Conservation (phyloP, 2,888 invertebrate species). For the Xestia rhomboidea region DNA sequence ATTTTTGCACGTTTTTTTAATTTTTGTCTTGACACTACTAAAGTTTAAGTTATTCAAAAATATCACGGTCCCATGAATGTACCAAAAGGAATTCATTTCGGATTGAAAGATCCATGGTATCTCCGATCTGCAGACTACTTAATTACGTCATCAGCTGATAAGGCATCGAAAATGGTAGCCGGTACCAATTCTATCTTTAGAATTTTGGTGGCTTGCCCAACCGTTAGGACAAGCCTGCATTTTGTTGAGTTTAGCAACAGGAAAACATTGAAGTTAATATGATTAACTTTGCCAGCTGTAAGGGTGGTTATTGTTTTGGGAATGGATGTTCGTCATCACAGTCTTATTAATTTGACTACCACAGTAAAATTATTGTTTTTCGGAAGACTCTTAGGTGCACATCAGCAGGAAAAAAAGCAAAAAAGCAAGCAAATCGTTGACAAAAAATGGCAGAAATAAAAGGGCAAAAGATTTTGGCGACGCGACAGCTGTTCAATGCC, state of each 20-base stretch:
- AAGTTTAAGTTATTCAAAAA: not conserved
- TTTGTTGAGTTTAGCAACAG: not conserved
- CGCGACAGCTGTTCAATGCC: not conserved
- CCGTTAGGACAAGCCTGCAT: not conserved
- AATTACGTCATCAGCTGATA: not conserved
- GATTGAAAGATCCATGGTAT: not conserved
- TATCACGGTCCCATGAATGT: not conserved
- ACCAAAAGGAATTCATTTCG: not conserved
- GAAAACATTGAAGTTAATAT: not conserved
- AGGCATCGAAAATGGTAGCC: not conserved
- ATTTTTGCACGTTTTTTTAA: not conserved
- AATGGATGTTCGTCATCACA: not conserved
- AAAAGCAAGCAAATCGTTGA: not conserved
- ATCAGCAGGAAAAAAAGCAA: not conserved
- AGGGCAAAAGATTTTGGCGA: not conserved
- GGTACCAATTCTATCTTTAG: not conserved
- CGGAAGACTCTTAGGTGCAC: not conserved
- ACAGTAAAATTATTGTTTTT: not conserved
- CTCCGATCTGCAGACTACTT: not conserved
- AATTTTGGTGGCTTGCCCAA: not conserved
- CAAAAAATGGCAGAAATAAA: not conserved
- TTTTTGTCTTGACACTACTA: not conserved
- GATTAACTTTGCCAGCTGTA: not conserved
- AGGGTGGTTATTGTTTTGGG: not conserved
- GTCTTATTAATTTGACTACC: not conserved